These are phyloP conservation scores for Actinia equina DNA, from an alignment of 64 coral and sea anemone genomes.

Conservation along the genomic window DNA sequence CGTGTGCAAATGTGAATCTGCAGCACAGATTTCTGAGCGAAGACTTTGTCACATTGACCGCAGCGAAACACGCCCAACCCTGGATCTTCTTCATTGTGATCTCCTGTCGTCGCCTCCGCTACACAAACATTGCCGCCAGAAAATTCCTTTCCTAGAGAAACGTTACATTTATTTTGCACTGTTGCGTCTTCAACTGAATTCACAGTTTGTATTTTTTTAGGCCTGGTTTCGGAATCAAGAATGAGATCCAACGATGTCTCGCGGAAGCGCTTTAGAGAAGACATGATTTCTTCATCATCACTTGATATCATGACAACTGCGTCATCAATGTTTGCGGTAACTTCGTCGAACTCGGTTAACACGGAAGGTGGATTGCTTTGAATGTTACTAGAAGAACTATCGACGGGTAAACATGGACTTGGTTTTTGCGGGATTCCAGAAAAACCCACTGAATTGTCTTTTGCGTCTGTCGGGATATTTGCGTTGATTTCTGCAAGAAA, in stretches of 20 bases:
- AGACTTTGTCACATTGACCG: conserved; percentile 55
- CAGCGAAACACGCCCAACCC: conserved; percentile 36
- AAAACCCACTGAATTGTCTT: not conserved
- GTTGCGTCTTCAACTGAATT: conserved; percentile 8
- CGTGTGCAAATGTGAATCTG: conserved; percentile 48
- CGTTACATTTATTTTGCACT: not conserved
- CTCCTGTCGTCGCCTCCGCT: conserved; percentile 18
- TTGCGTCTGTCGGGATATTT: not conserved
- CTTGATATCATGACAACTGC: not conserved
- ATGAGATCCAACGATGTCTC: not conserved
- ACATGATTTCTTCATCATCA: not conserved
- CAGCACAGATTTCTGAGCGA: conserved; percentile 42
- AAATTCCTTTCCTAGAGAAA: conserved; percentile 11
- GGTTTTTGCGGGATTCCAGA: not conserved
- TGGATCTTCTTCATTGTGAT: conserved; percentile 35
- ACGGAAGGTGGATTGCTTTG: not conserved
- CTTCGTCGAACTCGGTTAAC: not conserved
- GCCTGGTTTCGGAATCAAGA: not conserved
- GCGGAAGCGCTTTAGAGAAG: not conserved
- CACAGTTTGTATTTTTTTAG: conserved; percentile 10
- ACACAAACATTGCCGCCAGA: not conserved
- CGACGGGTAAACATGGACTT: not conserved
- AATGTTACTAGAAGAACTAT: not conserved
- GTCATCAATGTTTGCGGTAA: not conserved
- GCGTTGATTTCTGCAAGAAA: not conserved